Evolutionary conservation across 2,797 vertebrate species (phyloP), one percentile per base, ranked within the genome.

Genomic region (Trichosurus vulpecula): DNA sequence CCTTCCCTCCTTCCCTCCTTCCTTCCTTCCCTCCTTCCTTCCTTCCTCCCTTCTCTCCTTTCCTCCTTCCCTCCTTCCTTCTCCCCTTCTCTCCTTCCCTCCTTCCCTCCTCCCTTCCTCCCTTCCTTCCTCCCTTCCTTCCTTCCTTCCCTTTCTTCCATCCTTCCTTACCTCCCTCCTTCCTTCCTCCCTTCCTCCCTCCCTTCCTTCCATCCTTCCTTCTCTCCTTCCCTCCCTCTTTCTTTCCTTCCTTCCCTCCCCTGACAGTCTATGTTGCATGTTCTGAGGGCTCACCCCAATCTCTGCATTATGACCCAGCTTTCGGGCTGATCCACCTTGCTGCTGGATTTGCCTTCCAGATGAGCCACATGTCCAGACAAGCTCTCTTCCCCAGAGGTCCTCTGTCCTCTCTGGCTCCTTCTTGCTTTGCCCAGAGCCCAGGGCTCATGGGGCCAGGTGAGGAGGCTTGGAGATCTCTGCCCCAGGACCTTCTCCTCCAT

Each of bases 11-110:
- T 16, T 31, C 5, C 29, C 25, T 1, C 11, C 12, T 35, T 35
- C 30, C 9, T 31, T 31, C 51, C 52, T 3, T 31, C 5, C 30
- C 3, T 13, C 12, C 30, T 3, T 58, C 2, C 29, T 27, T 57
- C 10, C 56, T 8, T 5, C 22, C 13, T 55, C 8, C 30, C 4
- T 6, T 6, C 31, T 19, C 57, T 16, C 14, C 16, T 0, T 56
- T 6, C 55, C 8, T 41, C 3, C 11, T 87, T 90, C 61, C 0
- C 0, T 74, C 3, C 0, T 35, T 89, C 0, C 0, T 90, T 53
- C 58, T 19, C 54, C 35, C 61, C 11, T 51, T 9, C 8, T 1
- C 4, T 55, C 81, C 56, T 8, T 2, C 30, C 57, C 9, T 30
- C 30, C 56, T 56, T 29, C 10, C 27, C 29, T 58, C 4, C 57